Percentiles rank a stretch among this genome's conserved stretches.
Evolutionary conservation across 30 jellyfish, hydroid and myxozoan species (phyloP).

Genomic region (Phacellophora camtschatica): DNA sequence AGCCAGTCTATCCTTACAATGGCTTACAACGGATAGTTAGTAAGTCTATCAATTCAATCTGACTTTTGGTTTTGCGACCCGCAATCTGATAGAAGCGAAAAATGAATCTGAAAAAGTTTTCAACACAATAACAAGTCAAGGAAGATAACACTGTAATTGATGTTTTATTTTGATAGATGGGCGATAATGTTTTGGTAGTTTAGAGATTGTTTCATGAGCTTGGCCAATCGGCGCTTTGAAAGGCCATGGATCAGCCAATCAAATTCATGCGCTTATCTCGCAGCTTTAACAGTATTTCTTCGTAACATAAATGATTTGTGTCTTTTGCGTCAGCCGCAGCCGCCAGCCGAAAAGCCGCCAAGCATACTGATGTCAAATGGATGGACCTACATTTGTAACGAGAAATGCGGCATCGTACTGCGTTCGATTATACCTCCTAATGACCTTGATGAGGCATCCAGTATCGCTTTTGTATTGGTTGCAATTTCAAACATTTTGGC

Average conservation of each 20-base stretch:
- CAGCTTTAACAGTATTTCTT: conserved; percentile 36
- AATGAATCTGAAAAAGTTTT: not conserved
- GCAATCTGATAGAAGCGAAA: not conserved
- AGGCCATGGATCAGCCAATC: conserved; percentile 63
- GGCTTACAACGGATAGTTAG: too few species aligned
- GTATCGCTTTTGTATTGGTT: not conserved
- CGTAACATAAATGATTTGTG: conserved; percentile 11
- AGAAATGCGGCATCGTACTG: too few species aligned
- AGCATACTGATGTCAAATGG: not conserved
- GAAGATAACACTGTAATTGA: conserved; percentile 33
- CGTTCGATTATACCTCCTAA: too few species aligned
- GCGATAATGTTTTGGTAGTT: conserved; percentile 29
- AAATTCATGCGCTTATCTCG: conserved; percentile 32
- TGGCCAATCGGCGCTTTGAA: conserved; percentile 52
- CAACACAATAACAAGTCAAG: not conserved
- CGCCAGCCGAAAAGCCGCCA: conserved; percentile 50
- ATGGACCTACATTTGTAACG: too few species aligned
- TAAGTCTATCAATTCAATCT: too few species aligned
- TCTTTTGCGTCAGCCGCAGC: conserved; percentile 8
- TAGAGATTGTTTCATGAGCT: conserved; percentile 5
- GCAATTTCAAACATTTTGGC: too few species aligned
- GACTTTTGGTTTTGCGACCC: not conserved
- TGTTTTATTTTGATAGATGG: conserved; percentile 37
- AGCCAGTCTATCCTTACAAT: too few species aligned
- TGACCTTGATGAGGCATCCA: not conserved